Base-by-base conservation (phyloP, 2,888 invertebrate genomes). In the Lingula anatina region DNA sequence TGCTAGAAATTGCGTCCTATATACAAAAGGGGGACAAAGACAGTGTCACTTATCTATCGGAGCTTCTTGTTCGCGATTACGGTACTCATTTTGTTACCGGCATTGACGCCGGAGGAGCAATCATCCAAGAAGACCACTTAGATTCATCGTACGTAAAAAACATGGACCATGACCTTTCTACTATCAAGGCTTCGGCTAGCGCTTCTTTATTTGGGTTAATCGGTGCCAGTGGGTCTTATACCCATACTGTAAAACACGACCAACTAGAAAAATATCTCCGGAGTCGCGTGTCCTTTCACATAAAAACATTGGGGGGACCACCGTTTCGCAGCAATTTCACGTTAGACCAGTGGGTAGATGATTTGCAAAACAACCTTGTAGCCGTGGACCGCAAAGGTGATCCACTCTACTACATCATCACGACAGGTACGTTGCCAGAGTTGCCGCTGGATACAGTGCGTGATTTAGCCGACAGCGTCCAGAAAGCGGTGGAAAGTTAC, bases 11-110 rank as follows among this genome's bases (percentile, higher is more conserved):
- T 20, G 68, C 64, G 2, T 55, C 57, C 1, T 55, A 59, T 24
- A 31, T 66, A 15, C 51, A 57, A n/a, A 47, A 57, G 20, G 64
- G 61, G 50, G 39, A 55, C 24, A 59, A 60, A 24, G 53, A 57
- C 15, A 55, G 57, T 41, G 66, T 68, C 0, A 46, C 57, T 1
- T 70, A 66, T 57, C 61, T 64, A 43, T 59, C 65, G 35, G 64
- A 70, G 50, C 52, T 68, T 18, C 49, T 70, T 1, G 61, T 69
- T 12, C 55, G 67, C 40, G 69, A 69, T 46, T 70, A 61, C 46
- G 70, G 70, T 15, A 65, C 69, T 1, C 68, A 69, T 54, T 52
- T 66, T 28, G 53, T 65, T 24, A 65, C 62, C 27, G 57, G 61
- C 41, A 55, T 65, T 1, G 57, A 62, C 39, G 65, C 64, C 2